Conservation (phyloP, 2,113 vertebrate genomes). For the Bubo bubo region DNA sequence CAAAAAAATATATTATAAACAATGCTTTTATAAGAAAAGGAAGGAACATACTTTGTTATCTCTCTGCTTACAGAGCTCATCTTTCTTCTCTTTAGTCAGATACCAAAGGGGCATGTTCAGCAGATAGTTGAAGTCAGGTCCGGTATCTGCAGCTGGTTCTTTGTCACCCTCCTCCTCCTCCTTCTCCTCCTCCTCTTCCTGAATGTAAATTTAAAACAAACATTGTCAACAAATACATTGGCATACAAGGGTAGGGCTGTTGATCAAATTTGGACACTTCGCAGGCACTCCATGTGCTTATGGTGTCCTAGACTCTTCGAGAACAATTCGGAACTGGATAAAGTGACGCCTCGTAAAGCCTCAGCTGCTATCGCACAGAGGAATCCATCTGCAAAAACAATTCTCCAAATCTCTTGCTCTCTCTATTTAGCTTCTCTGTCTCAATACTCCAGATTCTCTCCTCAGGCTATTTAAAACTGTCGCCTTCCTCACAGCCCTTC, state of each 20-base stretch:
- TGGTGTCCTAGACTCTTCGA: background rate
- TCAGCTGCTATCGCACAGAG: background rate
- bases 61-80: conserved; percentile 91
- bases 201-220: background rate
- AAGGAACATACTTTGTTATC: conserved; percentile 83
- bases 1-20: background rate
- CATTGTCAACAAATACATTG: background rate
- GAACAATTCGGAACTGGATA: background rate
- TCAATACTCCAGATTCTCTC: background rate
- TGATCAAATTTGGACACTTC: background rate
- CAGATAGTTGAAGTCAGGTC: conserved; percentile 94
- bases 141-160: conserved; percentile 63
- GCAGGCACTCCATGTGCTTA: background rate
- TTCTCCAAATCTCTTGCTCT: background rate
- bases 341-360: background rate
- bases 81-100: conserved; percentile 96
- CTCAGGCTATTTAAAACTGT: background rate
- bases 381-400: background rate
- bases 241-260: background rate
- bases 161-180: conserved; percentile 67
- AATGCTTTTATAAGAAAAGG: background rate
- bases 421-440: background rate
- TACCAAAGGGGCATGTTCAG: conserved; percentile 98
- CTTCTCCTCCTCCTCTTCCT: conserved; percentile 59
- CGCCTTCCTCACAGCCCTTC: background rate